Conservation (phyloP, 1,140 invertebrate genomes). For the Mactra quadrangularis region DNA sequence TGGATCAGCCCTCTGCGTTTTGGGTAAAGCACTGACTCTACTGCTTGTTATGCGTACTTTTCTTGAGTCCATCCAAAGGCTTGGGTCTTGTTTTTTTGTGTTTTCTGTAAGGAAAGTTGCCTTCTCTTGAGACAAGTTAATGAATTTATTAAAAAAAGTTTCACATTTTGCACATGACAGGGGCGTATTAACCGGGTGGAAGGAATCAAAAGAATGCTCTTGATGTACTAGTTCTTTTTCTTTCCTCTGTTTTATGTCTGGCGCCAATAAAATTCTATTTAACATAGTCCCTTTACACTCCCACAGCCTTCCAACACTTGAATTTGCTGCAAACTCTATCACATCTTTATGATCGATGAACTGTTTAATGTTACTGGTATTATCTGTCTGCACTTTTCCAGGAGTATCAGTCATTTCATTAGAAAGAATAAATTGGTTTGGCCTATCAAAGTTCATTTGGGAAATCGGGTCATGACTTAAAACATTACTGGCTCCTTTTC, state of each 20-base stretch:
- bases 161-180: not conserved
- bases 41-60: conserved; percentile 29
- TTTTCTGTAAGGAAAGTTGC: not conserved
- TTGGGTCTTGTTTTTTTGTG: not conserved
- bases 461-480: not conserved
- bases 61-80: conserved; percentile 15
- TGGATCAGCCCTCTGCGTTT: conserved; percentile 15
- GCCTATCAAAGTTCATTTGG: too few relatives aligned
- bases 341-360: conserved; percentile 17
- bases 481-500: not conserved
- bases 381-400: not conserved
- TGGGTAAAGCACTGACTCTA: conserved; percentile 18
- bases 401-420: not conserved
- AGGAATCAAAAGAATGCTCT: not conserved
- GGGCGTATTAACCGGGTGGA: not conserved
- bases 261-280: conserved; percentile 17
- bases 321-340: not conserved
- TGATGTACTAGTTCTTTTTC: not conserved
- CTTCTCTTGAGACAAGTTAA: not conserved
- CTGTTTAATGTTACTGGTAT: not conserved
- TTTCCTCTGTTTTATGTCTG: not conserved
- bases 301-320: not conserved
- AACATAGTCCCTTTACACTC: conserved; percentile 29
- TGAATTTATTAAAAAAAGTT: conserved; percentile 21
- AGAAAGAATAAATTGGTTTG: too few relatives aligned